Base-by-base conservation (phyloP, 1,140 invertebrate species). In the Ceratitis capitata region DNA sequence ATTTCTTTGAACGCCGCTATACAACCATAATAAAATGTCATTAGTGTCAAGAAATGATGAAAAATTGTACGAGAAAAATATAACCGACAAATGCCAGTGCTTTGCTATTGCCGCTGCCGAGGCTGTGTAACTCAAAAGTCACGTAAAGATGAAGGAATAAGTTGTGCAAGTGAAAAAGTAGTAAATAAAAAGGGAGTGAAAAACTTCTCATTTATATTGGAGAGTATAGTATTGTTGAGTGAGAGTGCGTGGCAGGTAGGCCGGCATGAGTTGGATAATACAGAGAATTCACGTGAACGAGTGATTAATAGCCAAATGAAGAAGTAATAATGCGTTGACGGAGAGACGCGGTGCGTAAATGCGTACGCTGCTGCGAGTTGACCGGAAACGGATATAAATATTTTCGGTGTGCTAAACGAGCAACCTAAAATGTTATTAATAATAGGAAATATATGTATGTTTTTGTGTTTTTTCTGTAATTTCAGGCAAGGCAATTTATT, bases 11-110 rank as follows among this genome's bases (percentile, higher is more conserved):
- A 23, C 19, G 69, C 69, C 7, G 61, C 61, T 45, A 83, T 85
- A 85, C 42, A 51, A 78, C 42, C 35, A 78, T 53, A 85, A 85
- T 74, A 85, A 74, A 85, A 74, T 85, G 84, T 85, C 84, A 85
- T 85, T 85, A 85, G 84, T 85, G 84, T 85, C 84, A 85, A 53
- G 51, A 78, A 85, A 85, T 61, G 83, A 85, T 47, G 64, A 85
- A 85, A 51, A 74, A 85, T 84, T 84, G 51, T 42, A 19, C 39
- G 29, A 19, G 39, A 16, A 78, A 45, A 45, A 78, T 78, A 78
- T 78, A 84, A 19, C 35, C n/a, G 45, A 83, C 29, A 61, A 84
- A 35, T 84, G 83, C 35, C n/a, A n/a, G n/a, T n/a, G n/a, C n/a
- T n/a, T n/a, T n/a, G n/a, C n/a, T n/a, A n/a, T n/a, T 84, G 26